Evolutionary conservation across 2,888 invertebrate species (phyloP).

Genomic region (Drosophila mercatorum): DNA sequence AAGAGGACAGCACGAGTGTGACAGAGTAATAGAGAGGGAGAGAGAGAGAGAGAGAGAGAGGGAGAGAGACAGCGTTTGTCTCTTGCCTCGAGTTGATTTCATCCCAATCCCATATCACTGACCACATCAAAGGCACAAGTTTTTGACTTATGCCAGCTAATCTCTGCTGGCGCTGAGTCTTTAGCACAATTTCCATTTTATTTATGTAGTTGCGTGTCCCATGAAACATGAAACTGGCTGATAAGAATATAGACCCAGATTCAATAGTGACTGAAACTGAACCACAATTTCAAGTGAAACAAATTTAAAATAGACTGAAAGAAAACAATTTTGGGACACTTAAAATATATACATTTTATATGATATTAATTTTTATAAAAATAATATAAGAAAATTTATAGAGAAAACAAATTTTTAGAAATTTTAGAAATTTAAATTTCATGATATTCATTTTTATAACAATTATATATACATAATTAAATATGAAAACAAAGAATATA

Average conservation of each 20-base stretch:
- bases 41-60: background rate
- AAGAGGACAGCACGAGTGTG: background rate
- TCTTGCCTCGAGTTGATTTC: background rate
- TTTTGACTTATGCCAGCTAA: slow-evolving; percentile 49
- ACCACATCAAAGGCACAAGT: slow-evolving; percentile 32
- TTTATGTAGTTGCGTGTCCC: slow-evolving; percentile 35
- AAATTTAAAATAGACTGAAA: too few relatives aligned
- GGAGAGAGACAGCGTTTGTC: background rate
- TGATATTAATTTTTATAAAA: background rate
- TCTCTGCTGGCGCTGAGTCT: slow-evolving; percentile 21
- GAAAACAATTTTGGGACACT: background rate
- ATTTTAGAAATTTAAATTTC: too few relatives aligned
- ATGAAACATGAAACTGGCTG: slow-evolving; percentile 37
- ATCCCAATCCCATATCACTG: slow-evolving; percentile 24
- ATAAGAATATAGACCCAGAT: slow-evolving; percentile 57
- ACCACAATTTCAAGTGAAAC: slow-evolving; percentile 5
- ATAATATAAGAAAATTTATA: too few relatives aligned
- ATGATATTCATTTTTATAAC: too few relatives aligned
- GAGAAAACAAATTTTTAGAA: too few relatives aligned
- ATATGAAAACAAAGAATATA: too few relatives aligned
- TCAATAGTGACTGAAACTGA: slow-evolving; percentile 13
- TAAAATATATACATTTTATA: background rate
- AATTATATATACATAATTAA: too few relatives aligned
- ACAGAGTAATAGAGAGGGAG: background rate
- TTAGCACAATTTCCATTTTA: slow-evolving; percentile 55